Evolutionary conservation across 2,888 invertebrate genomes (phyloP).

Genomic region (Monopis laevigella): DNA sequence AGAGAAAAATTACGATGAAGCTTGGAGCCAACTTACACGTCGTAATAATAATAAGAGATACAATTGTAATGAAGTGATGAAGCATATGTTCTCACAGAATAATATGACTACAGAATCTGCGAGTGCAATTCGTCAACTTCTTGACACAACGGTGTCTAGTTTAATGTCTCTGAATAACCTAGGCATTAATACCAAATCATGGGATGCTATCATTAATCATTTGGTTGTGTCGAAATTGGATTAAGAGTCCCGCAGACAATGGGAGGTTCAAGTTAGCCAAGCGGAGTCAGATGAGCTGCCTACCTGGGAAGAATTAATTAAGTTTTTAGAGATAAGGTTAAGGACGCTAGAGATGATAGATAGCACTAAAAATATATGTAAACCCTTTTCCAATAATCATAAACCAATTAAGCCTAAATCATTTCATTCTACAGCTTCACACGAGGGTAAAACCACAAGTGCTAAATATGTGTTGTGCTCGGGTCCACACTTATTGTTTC

Average conservation of each 20-base stretch:
- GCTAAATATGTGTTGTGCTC: conserved; percentile 15
- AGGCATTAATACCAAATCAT: conserved; percentile 12
- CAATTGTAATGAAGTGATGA: conserved; percentile 19
- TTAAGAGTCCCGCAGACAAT: conserved; percentile 19
- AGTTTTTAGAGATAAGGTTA: conserved; percentile 16
- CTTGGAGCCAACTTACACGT: conserved; percentile 18
- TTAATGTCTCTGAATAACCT: conserved; percentile 18
- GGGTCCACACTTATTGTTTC: conserved; percentile 14
- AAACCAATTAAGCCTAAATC: conserved; percentile 16
- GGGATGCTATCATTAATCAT: conserved; percentile 18
- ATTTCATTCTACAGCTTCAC: conserved; percentile 13
- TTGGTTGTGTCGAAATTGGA: conserved; percentile 20
- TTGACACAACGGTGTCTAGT: conserved; percentile 18
- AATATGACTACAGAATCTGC: conserved; percentile 17
- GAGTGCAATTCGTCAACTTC: conserved; percentile 13
- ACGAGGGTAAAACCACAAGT: neutral
- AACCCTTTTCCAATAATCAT: neutral
- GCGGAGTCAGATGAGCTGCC: conserved; percentile 1
- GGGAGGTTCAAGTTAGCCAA: conserved; percentile 17
- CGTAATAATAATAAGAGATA: conserved; percentile 21
- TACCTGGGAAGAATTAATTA: conserved; percentile 12
- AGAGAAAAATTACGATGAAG: conserved; percentile 19
- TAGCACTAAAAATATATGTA: neutral
- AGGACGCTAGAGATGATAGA: conserved; percentile 16
- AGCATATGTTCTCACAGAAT: conserved; percentile 17